Percentiles rank a stretch among this genome's conserved stretches.
phyloP scores from a whole-genome alignment of 2,113 vertebrate genomes.

The Oncorhynchus nerka region DNA sequence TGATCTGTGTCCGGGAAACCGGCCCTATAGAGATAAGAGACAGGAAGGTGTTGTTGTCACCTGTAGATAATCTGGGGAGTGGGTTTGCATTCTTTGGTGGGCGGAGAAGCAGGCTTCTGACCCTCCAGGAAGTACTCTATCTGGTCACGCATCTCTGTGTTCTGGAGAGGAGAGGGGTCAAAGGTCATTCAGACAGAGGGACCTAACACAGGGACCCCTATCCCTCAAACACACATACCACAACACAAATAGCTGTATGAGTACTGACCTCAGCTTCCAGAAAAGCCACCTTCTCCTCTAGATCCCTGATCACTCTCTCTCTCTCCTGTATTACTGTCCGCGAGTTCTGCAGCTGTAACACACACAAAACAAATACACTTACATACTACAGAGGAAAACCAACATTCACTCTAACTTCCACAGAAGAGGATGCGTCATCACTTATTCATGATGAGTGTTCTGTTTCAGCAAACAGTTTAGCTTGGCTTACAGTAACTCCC shows the following conservation, averaged over 20 bases:
- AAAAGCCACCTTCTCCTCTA: slow-evolving; percentile 85
- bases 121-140: slow-evolving; percentile 80
- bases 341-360: slow-evolving; percentile 86
- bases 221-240: neutral
- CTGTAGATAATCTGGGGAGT: slow-evolving; percentile 80
- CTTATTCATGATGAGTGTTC: slow-evolving; percentile 47
- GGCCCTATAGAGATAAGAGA: neutral
- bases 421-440: neutral
- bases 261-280: slow-evolving; percentile 86
- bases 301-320: slow-evolving; percentile 80
- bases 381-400: slow-evolving; percentile 11
- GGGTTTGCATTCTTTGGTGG: slow-evolving; percentile 66
- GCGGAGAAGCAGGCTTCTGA: slow-evolving; percentile 54
- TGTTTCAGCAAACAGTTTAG: slow-evolving; percentile 25
- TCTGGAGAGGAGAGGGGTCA: slow-evolving; percentile 68
- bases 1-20: neutral
- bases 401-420: neutral
- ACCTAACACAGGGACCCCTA: neutral
- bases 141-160: slow-evolving; percentile 87
- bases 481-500: slow-evolving; percentile 15
- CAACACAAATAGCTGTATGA: neutral
- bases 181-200: neutral
- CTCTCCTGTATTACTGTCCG: slow-evolving; percentile 81
- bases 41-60: slow-evolving; percentile 55
- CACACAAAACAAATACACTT: slow-evolving; percentile 9